Evolutionary conservation across 2,113 vertebrate genomes (phyloP).

Genomic region (Eubucco bourcierii): DNA sequence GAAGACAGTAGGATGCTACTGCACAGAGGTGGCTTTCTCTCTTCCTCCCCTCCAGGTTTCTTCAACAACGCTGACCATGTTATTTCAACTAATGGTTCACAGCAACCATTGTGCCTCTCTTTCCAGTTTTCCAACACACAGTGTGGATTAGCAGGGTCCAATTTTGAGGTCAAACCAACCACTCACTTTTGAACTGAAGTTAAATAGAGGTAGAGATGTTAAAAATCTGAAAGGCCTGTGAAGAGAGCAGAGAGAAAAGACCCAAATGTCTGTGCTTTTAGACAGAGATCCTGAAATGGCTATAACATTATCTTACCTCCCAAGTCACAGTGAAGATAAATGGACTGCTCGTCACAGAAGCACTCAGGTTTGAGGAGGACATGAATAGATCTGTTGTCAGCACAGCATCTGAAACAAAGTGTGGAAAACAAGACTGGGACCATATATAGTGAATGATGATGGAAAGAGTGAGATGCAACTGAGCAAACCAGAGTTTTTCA

Average conservation of each 20-base stretch:
- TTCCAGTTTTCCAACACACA: not conserved
- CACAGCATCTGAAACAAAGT: not conserved
- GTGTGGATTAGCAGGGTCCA: not conserved
- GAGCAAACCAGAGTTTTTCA: not conserved
- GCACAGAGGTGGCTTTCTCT: not conserved
- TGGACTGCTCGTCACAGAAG: not conserved
- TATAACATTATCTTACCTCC: not conserved
- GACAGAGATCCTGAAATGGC: rapidly evolving
- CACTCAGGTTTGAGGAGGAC: not conserved
- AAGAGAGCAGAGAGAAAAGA: not conserved
- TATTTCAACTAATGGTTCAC: not conserved
- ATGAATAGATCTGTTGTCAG: not conserved
- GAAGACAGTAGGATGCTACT: not conserved
- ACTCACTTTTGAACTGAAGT: not conserved
- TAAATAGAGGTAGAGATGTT: not conserved
- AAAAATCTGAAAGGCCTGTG: not conserved
- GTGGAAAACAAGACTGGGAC: not conserved
- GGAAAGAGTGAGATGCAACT: not conserved
- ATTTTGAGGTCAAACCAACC: rapidly evolving
- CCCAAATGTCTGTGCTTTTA: rapidly evolving
- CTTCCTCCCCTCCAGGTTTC: not conserved
- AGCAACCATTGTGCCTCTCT: not conserved
- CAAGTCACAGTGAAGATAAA: not conserved
- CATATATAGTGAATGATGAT: not conserved
- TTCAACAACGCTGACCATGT: rapidly evolving